Evolutionary conservation across 2,113 vertebrate species (phyloP).

Genomic region (Bettongia penicillata): DNA sequence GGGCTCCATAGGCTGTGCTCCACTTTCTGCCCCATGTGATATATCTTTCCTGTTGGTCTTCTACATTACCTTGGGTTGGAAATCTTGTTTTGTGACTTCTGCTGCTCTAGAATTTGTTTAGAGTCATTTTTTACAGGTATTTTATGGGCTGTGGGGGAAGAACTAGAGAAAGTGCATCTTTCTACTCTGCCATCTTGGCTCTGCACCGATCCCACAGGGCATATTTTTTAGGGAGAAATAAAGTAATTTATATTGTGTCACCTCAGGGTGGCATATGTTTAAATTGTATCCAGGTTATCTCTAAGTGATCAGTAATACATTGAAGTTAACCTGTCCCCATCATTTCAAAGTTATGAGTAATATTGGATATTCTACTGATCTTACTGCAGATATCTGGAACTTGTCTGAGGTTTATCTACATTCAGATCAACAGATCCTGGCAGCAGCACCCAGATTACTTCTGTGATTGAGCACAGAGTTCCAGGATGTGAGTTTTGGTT

Average conservation of each 20-base stretch:
- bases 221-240: no score
- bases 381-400: background rate
- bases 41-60: no score
- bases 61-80: no score
- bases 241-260: background rate
- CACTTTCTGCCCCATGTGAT: no score
- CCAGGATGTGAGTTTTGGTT: background rate
- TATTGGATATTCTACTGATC: background rate
- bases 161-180: no score
- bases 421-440: background rate
- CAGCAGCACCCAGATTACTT: background rate
- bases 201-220: no score
- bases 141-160: no score
- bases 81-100: no score
- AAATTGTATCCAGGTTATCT: background rate
- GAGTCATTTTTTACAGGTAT: no score
- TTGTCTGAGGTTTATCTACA: background rate
- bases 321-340: background rate
- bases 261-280: background rate
- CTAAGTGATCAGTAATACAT: background rate
- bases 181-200: no score
- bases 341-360: background rate
- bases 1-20: no score
- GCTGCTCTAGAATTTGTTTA: no score
- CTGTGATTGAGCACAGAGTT: background rate